Conservation (phyloP, 2,113 vertebrate species). For the Sylvietta virens region DNA sequence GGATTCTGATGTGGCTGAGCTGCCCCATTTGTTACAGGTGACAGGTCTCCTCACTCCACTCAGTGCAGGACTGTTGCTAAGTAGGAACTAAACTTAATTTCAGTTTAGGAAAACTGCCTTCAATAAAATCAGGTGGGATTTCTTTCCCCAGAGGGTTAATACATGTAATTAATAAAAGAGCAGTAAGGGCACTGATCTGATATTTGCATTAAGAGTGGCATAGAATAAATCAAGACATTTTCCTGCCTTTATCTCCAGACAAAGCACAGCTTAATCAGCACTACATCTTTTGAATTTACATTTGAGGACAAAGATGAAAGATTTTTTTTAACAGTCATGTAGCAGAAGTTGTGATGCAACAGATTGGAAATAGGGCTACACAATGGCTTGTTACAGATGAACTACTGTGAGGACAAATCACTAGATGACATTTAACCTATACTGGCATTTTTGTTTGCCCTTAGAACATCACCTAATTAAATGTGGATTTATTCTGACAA, state of each 20-base stretch:
- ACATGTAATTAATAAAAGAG: background rate
- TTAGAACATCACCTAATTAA: slow-evolving; percentile 34
- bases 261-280: background rate
- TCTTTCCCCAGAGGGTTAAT: background rate
- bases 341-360: background rate
- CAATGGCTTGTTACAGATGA: background rate
- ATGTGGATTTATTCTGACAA: slow-evolving; percentile 51
- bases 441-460: slow-evolving; percentile 12
- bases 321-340: background rate
- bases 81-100: background rate
- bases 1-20: background rate
- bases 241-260: background rate
- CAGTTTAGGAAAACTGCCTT: background rate
- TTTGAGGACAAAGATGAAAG: background rate
- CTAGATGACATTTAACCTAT: slow-evolving; percentile 37
- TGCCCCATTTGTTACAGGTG: background rate
- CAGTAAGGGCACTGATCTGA: background rate
- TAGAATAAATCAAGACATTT: background rate
- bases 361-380: background rate
- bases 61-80: background rate
- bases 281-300: background rate
- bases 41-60: background rate
- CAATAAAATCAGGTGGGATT: background rate
- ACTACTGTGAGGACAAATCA: slow-evolving; percentile 2
- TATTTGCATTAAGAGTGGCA: background rate